phyloP scores from a whole-genome alignment of 2,113 vertebrate genomes.

The Aepyceros melampus region DNA sequence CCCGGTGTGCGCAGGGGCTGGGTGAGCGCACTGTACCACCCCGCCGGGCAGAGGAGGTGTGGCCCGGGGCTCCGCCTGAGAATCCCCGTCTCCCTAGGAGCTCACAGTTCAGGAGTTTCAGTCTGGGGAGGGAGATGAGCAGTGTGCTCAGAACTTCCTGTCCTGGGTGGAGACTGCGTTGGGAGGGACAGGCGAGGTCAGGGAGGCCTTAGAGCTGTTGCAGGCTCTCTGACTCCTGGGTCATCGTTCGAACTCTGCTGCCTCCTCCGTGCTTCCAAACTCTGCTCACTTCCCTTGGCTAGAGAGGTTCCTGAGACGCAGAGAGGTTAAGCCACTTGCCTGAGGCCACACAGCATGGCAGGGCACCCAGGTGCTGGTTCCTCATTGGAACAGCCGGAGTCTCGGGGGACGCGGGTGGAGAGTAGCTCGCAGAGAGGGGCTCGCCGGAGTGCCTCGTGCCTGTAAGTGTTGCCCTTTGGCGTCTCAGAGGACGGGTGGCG shows the following conservation, averaged over 20 bases:
- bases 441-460: too few species aligned
- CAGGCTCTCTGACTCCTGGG: background rate
- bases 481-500: background rate
- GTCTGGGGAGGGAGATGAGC: background rate
- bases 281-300: background rate
- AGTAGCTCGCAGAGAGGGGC: background rate
- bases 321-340: background rate
- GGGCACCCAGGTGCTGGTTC: background rate
- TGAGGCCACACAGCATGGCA: background rate
- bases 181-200: background rate
- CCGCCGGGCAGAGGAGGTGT: background rate
- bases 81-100: rapidly evolving
- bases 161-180: background rate
- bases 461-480: background rate
- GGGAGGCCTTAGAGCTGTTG: background rate
- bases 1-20: rapidly evolving
- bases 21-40: rapidly evolving
- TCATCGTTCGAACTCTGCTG: background rate
- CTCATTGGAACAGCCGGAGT: background rate
- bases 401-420: background rate
- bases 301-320: background rate
- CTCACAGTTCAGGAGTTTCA: background rate
- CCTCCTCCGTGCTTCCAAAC: background rate
- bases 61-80: rapidly evolving
- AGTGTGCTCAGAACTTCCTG: background rate